A percentile compares a stretch with the other conserved stretches of the same genome.
These are phyloP conservation scores for Polyommatus iphigenia DNA, from an alignment of 2,888 invertebrate genomes.

Conservation along the genomic window DNA sequence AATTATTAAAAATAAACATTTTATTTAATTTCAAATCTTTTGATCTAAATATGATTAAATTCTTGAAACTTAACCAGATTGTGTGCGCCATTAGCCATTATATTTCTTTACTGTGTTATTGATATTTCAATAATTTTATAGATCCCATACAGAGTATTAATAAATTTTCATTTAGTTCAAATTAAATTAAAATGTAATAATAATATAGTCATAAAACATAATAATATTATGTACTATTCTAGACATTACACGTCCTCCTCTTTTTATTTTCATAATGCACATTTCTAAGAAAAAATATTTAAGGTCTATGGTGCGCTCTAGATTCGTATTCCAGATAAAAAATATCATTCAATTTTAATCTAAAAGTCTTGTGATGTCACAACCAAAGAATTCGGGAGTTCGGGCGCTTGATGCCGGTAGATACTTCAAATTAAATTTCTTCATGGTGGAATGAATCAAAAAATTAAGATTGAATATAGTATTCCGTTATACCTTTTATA, in stretches of 20 bases:
- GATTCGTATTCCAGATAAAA: slow-evolving; percentile 20
- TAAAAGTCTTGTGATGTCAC: slow-evolving; percentile 31
- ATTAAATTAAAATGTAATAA: no score
- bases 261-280: neutral
- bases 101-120: no score
- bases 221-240: no score
- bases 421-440: slow-evolving; percentile 74
- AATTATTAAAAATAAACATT: no score
- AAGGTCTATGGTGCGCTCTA: neutral
- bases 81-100: no score
- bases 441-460: slow-evolving; percentile 69
- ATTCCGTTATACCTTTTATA: neutral
- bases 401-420: slow-evolving; percentile 66
- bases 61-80: no score
- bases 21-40: no score
- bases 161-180: no score
- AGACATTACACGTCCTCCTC: neutral
- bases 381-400: slow-evolving; percentile 32
- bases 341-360: slow-evolving; percentile 29
- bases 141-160: no score
- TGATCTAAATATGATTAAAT: no score
- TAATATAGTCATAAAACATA: no score
- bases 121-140: no score
- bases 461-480: slow-evolving; percentile 57
- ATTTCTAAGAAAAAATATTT: neutral